Conservation (phyloP, 2,113 vertebrate genomes). For the Sigmodon hispidus region DNA sequence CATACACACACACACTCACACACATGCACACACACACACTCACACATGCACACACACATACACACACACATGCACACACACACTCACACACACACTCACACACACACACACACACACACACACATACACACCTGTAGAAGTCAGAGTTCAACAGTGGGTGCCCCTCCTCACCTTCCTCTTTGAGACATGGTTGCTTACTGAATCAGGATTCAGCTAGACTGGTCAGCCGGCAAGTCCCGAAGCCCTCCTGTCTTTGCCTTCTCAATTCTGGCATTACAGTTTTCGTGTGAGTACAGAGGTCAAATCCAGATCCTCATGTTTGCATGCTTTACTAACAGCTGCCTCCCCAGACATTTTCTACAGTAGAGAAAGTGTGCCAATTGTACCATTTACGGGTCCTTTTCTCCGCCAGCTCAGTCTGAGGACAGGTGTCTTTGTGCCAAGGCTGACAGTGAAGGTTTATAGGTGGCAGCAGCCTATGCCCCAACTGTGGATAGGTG, state of each 20-base stretch:
- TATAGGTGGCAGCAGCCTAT: neutral
- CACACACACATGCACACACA: too few species aligned
- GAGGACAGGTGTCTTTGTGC: rapidly evolving
- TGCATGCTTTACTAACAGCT: too few species aligned
- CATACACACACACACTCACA: too few species aligned
- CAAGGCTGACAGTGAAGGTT: neutral
- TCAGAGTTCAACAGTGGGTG: neutral
- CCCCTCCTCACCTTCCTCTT: neutral
- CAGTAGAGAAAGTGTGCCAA: neutral
- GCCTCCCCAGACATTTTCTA: neutral
- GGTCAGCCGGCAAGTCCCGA: neutral
- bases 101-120: too few species aligned
- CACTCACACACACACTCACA: too few species aligned
- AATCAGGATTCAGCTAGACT: neutral
- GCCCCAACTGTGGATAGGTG: too few species aligned
- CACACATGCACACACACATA: too few species aligned
- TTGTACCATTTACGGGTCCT: neutral
- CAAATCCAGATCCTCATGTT: neutral
- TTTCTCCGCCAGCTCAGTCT: rapidly evolving
- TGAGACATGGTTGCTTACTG: neutral
- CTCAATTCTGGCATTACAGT: neutral
- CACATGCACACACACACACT: too few species aligned
- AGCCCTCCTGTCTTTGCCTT: neutral
- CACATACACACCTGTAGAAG: neutral
- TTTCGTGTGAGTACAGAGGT: neutral